Evolutionary conservation across 2,113 vertebrate species (phyloP).

Genomic region (Neoarius graeffei): DNA sequence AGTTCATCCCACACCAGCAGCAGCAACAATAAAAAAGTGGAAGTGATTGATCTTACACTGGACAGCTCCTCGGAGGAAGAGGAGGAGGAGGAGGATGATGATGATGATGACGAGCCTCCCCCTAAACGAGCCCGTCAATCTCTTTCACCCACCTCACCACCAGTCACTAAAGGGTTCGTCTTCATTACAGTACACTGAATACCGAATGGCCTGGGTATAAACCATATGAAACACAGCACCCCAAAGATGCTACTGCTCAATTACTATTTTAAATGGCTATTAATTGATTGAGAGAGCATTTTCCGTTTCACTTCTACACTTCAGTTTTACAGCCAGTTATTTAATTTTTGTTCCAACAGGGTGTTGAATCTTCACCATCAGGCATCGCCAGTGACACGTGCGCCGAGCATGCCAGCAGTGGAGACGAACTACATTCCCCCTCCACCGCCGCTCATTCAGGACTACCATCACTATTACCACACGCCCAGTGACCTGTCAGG

Average conservation of each 20-base stretch:
- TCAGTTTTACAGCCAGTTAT: neutral
- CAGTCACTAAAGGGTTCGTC: conserved; percentile 87
- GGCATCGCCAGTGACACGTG: conserved; percentile 87
- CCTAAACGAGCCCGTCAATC: conserved; percentile 90
- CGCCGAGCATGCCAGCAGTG: conserved; percentile 92
- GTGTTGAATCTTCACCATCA: conserved; percentile 90
- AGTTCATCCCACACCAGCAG: conserved; percentile 70
- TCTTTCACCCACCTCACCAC: conserved; percentile 86
- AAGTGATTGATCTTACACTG: conserved; percentile 95
- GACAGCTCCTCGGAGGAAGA: conserved; percentile 86
- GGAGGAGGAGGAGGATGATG: conserved; percentile 87
- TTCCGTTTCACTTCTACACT: neutral
- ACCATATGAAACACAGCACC: neutral
- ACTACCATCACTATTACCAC: conserved; percentile 96
- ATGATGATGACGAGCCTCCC: conserved; percentile 90
- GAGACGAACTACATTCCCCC: conserved; percentile 96
- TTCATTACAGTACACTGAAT: neutral
- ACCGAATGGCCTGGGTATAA: too few species aligned
- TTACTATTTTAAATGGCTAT: neutral
- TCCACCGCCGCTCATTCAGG: conserved; percentile 88
- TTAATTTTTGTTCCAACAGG: conserved; percentile 57
- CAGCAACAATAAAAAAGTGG: conserved; percentile 85
- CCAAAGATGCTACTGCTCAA: neutral
- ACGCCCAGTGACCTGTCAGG: conserved; percentile 91
- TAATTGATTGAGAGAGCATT: neutral